Conservation (phyloP, 2,113 vertebrate species). For the Gadus chalcogrammus region DNA sequence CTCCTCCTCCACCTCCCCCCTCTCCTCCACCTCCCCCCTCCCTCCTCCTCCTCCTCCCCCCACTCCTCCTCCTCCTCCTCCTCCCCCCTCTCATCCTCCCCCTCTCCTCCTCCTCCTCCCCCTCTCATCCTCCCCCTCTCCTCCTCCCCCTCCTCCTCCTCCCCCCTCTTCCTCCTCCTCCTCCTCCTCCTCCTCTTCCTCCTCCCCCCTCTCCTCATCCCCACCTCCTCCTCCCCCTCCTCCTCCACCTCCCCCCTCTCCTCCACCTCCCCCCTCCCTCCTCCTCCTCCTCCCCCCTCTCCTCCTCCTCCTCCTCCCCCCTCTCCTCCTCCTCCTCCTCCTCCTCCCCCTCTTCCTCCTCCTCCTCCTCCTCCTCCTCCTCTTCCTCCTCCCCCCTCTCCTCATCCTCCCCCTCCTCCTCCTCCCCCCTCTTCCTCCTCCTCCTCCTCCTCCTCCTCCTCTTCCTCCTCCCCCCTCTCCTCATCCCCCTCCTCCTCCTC, state of each 20-base stretch:
- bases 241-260: not conserved
- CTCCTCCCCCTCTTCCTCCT: too few species aligned
- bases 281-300: too few species aligned
- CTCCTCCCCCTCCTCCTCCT: not conserved
- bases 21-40: not conserved
- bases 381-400: too few species aligned
- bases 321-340: too few species aligned
- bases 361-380: too few species aligned
- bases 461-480: not conserved
- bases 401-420: too few species aligned
- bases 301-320: too few species aligned
- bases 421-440: too few species aligned
- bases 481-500: not conserved
- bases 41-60: not conserved
- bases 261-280: not conserved
- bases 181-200: too few species aligned
- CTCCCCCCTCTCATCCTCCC: not conserved
- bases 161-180: conserved; percentile 44
- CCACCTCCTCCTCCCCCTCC: not conserved
- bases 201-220: not conserved
- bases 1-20: not conserved
- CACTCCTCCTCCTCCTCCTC: too few species aligned
- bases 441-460: too few species aligned
- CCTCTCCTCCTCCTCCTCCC: not conserved
- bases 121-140: not conserved